A percentile compares a stretch with the other conserved stretches of the same genome.
phyloP scores from a whole-genome alignment of 2,888 invertebrate genomes.

The Lycia hirtaria region DNA sequence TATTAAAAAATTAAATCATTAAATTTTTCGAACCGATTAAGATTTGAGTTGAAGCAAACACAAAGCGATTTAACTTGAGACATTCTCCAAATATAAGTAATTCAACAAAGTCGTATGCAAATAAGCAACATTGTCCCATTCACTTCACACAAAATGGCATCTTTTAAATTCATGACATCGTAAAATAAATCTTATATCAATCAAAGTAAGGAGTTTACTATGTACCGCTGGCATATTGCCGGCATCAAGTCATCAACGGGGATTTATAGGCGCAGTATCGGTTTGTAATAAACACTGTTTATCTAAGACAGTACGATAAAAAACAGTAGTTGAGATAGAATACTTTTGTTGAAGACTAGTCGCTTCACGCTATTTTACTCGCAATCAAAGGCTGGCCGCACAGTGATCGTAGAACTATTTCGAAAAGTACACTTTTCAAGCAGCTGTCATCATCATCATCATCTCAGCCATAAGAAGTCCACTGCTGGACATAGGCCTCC shows the following conservation, averaged over 20 bases:
- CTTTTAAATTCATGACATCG: conserved; percentile 37
- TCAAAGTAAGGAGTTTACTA: conserved; percentile 47
- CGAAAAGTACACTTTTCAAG: no score
- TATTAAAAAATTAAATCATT: no score
- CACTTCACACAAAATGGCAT: conserved; percentile 20
- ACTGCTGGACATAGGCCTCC: no score
- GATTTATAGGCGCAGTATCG: conserved; percentile 54
- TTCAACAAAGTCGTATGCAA: conserved; percentile 14
- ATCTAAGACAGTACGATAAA: conserved; percentile 39
- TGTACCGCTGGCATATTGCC: conserved; percentile 38
- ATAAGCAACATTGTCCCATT: conserved; percentile 19
- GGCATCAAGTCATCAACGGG: conserved; percentile 48
- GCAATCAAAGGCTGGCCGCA: no score
- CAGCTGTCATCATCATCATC: no score
- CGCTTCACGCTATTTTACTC: neutral
- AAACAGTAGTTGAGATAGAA: conserved; percentile 12
- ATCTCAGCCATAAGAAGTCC: no score
- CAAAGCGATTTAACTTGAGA: no score
- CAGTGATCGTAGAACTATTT: no score
- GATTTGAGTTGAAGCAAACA: no score
- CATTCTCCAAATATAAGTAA: neutral
- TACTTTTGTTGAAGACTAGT: neutral
- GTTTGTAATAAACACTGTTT: conserved; percentile 63
- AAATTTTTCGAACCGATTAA: no score
- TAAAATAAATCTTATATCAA: conserved; percentile 47